Evolutionary conservation across 2,113 vertebrate species (phyloP), one percentile per base, ranked within the genome.

Genomic region (Cyphomyrus discorhynchus): DNA sequence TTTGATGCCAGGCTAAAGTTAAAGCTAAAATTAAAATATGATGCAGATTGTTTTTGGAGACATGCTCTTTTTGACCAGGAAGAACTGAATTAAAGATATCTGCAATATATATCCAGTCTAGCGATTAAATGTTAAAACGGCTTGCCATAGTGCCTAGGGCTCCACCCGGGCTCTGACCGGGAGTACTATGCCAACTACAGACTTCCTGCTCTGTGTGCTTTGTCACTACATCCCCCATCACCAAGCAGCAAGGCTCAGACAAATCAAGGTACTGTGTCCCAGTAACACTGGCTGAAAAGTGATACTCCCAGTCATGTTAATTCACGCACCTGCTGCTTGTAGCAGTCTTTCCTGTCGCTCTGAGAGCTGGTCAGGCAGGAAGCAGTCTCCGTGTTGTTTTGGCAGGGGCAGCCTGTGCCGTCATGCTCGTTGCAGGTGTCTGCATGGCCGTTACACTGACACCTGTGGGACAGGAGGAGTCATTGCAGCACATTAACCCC

Each of bases 301-400:
- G 6, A 47, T 70, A 5, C 10, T 27, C 45, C 45, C 21, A 31
- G 58, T 11, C 2, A 5, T 7, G 17, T 46, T 47, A 19, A 7
- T 19, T 11, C n/a, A 11, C 53, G 0, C 90, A 96, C 96, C 94
- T 96, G 96, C 50, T 95, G 95, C 66, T 93, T 94, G 94, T 96
- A 96, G 92, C 96, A 96, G 91, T 96, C 96, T 90, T 96, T 97
- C 46, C 96, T 95, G 92, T 98, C 97, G 35, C 91, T 97, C 89
- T 97, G 97, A 9, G 97, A 95, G 89, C 95, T 97, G 89, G 95
- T 97, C 91, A 97, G 97, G 91, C 98, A 98, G 0, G 96, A 96
- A 21, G 96, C 95, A 0, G 97, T 98, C 94, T 98, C 98, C 0
- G 98, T 98, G 95, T 98, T 98, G 95, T 98, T 98, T 91, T 98